A percentile compares a stretch with the other conserved stretches of the same genome.
Conservation (phyloP, 2,113 vertebrate species). For the Pycnonotus jocosus region DNA sequence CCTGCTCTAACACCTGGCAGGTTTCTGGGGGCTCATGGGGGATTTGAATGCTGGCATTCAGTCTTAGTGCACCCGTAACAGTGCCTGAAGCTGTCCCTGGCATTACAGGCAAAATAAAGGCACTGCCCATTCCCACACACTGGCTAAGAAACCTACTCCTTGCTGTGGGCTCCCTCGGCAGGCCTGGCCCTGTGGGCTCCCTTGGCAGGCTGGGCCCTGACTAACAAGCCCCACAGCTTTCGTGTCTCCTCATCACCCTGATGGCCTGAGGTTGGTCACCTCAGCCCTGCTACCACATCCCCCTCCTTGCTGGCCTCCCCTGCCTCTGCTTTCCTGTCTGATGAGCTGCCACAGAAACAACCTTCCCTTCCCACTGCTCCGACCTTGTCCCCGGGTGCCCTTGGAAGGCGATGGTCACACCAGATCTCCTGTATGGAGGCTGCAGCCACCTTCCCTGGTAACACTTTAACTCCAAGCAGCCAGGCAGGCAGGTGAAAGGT, state of each 20-base stretch:
- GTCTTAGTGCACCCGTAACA: background rate
- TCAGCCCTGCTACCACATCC: background rate
- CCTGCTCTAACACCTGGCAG: background rate
- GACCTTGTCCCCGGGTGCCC: background rate
- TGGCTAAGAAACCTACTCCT: background rate
- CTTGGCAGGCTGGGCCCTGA: background rate
- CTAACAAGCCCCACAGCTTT: background rate
- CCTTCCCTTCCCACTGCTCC: background rate
- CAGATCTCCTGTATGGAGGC: background rate
- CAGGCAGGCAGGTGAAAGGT: background rate
- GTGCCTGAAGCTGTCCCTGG: background rate
- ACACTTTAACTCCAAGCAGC: background rate
- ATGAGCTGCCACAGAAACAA: background rate
- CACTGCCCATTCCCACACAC: background rate
- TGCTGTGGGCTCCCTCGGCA: background rate
- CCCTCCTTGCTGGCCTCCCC: background rate
- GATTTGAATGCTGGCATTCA: background rate
- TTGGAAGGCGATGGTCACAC: rapidly evolving
- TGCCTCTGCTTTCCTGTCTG: background rate
- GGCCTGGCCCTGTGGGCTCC: background rate
- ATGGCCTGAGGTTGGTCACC: background rate
- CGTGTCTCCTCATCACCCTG: background rate
- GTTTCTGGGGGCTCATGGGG: background rate
- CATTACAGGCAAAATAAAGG: background rate
- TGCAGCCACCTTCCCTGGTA: background rate